A percentile compares a stretch with the other conserved stretches of the same genome.
These are phyloP conservation scores for Syngnathus scovelli DNA, from an alignment of 2,113 vertebrate genomes.

Conservation along the genomic window DNA sequence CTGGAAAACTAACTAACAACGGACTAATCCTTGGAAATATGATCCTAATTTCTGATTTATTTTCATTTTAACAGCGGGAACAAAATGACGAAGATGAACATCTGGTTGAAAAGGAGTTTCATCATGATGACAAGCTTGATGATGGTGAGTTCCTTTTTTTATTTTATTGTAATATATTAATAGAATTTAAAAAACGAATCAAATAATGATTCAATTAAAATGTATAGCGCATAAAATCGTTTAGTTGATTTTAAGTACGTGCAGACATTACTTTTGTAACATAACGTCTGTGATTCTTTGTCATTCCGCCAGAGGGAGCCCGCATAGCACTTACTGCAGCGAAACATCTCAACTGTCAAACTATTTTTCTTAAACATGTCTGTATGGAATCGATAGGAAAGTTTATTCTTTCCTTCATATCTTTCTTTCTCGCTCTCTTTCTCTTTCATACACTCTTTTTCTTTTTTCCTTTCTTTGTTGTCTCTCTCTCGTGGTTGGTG, in stretches of 20 bases:
- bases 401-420: neutral
- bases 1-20: too few relatives aligned
- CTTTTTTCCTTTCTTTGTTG: neutral
- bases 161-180: too few relatives aligned
- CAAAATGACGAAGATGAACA: slow-evolving; percentile 45
- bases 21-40: too few relatives aligned
- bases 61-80: neutral
- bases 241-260: too few relatives aligned
- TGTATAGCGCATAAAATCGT: neutral
- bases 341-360: neutral
- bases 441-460: neutral
- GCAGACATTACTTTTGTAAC: too few relatives aligned
- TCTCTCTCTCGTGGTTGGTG: neutral
- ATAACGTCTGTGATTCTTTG: neutral
- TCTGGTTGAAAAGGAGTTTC: slow-evolving; percentile 29
- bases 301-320: neutral
- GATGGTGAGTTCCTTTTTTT: too few relatives aligned
- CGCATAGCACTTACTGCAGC: neutral
- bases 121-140: too few relatives aligned
- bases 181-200: neutral
- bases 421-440: too few relatives aligned
- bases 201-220: neutral
- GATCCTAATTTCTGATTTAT: neutral
- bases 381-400: neutral
- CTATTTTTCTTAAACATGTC: neutral